Base-by-base conservation (phyloP, 92 coral and sea anemone genomes). In the Heliopora coerulea region DNA sequence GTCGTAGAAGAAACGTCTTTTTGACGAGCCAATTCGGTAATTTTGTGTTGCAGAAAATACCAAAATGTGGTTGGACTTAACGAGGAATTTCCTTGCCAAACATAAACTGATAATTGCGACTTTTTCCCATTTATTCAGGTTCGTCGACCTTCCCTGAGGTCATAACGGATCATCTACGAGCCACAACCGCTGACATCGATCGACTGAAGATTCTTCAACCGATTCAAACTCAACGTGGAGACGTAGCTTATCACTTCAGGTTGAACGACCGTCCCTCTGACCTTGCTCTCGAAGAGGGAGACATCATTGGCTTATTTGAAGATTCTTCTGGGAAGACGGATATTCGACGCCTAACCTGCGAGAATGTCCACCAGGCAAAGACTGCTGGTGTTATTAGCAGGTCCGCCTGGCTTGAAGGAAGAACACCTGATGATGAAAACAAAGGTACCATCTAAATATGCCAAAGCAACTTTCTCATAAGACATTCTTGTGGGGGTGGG, bases 331-430 rank as follows among this genome's bases (percentile, higher is more conserved):
- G 95, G 17, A 83, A 87, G 37, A 88, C 84, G 14, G 83, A 72
- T 56, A 95, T 95, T 23, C 91, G 87, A 59, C 87, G 76, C 60
- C 74, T 95, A 56, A 90, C 91, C 2, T 87, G 79, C 37, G 83
- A 84, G 31, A 95, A 95, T 73, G 96, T 90, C 0, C 74, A 78
- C 18, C 56, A 54, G 58, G 93, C 90, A 0, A 83, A 85, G 42
- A 62, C 87, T 78, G 99, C 99, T 20, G 99, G 99, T 13, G 99
- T 95, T 1, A 88, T 95, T 57, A 95, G 96, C 48, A 79, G 99
- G 49, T 95, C 99, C 18, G 99, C 99, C n/a, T 95, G 91, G 79
- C 85, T 95, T 7, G 99, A 90, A 68, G 99, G 96, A 0, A 88
- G 79, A 56, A 80, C 85, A 7, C 92, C 90, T 0, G 74, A 65